Base-by-base conservation (phyloP, 2,113 vertebrate genomes). In the Thalassoma bifasciatum region DNA sequence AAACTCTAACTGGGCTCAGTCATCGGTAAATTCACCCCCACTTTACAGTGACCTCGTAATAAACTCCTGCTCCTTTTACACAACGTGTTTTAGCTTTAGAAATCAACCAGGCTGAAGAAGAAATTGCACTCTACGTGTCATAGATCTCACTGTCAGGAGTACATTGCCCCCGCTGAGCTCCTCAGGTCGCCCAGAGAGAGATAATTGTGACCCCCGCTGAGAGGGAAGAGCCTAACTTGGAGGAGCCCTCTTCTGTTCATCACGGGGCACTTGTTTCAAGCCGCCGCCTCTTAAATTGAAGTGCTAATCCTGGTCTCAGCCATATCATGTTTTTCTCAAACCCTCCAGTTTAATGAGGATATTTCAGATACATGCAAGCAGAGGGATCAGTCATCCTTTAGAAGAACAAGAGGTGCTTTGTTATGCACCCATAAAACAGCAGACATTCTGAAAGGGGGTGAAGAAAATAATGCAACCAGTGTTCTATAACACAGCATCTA, bases 131-230 rank as follows among this genome's bases (percentile, higher is more conserved):
- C 7, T 52, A n/a, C 34, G 77, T 75, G 77, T 72, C 67, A 60
- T 63, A 58, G 80, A 87, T 85, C 69, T 86, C 50, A 21, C 47
- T 75, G 80, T 83, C 64, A 82, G 79, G 71, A 75, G 60, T 75
- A 76, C 75, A 71, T 77, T 75, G 72, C 64, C 75, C 86, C 74
- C 58, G 56, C 75, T 54, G 84, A 77, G 83, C 68, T 58, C 51
- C 72, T 73, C 61, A 61, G 68, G 57, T 83, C 40, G 38, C 75
- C 46, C 72, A 40, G 82, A 26, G 57, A 86, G 84, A 81, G 78
- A 82, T 86, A 91, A 89, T 77, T 79, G 79, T 67, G 66, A 75
- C 57, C 38, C 79, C 84, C 36, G 75, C 86, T 64, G 82, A 79
- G 84, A 80, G 70, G 78, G 74, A 83, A 68, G 66, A 82, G 66